These are phyloP conservation scores for Trogon melanurus DNA, from an alignment of 2,113 vertebrate species.

Conservation along the genomic window DNA sequence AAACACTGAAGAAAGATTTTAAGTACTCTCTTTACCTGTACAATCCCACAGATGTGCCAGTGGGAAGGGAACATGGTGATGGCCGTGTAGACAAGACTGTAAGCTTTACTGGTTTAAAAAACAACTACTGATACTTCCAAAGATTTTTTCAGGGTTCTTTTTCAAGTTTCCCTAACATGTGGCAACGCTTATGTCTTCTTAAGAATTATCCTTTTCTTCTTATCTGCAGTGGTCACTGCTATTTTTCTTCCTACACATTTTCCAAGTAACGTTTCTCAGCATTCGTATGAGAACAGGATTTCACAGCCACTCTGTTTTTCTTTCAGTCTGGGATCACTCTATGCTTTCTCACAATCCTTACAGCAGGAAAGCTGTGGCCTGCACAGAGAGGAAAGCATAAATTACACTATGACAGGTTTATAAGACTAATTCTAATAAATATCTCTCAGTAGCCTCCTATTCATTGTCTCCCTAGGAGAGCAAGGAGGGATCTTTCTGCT, in stretches of 20 bases:
- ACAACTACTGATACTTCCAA: background rate
- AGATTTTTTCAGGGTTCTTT: background rate
- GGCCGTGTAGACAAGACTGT: background rate
- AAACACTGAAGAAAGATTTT: background rate
- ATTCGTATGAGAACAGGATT: background rate
- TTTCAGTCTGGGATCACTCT: background rate
- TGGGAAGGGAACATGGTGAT: background rate
- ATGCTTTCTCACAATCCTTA: slow-evolving; percentile 28
- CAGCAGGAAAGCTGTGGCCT: slow-evolving; percentile 6
- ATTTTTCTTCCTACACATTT: slow-evolving; percentile 31
- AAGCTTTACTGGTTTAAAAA: background rate
- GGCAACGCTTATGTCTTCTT: background rate
- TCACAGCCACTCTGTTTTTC: background rate
- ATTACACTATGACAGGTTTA: slow-evolving; percentile 36
- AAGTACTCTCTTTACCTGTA: background rate
- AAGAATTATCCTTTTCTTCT: slow-evolving; percentile 22
- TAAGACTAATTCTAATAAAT: slow-evolving; percentile 58
- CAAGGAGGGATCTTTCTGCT: background rate
- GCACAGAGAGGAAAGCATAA: slow-evolving; percentile 31
- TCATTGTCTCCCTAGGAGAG: background rate
- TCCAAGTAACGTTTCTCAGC: background rate
- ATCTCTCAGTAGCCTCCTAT: slow-evolving; percentile 5
- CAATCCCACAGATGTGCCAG: background rate
- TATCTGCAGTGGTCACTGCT: background rate
- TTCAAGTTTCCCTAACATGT: slow-evolving; percentile 13